Base-by-base conservation (phyloP, 2,888 invertebrate species). In the Synanthedon andrenaeformis region DNA sequence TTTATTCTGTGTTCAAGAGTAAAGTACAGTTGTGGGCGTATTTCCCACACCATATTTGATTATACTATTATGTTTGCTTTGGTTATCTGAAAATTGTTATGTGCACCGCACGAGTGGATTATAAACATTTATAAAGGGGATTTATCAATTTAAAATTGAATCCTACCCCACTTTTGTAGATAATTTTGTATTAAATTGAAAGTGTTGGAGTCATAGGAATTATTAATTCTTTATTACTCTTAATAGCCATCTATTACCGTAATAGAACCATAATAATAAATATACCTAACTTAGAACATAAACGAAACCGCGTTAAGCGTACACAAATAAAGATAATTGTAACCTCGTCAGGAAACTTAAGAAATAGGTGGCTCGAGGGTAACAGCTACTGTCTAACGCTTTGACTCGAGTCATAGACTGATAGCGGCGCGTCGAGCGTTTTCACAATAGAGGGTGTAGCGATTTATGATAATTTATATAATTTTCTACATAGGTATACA, bases 351-450 rank as follows among this genome's bases (percentile, higher is more conserved):
- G 69, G 72, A 70, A 67, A 70, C 70, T 69, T 72, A 70, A 75
- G 77, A 69, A 77, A 76, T 74, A 67, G 73, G 70, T 71, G 60
- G 72, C 74, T 79, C 66, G 67, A 67, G 72, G 75, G 72, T 70
- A 69, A 68, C 64, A 67, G 79, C 81, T 81, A 78, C 79, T 68
- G 80, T 77, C 67, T 63, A 58, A 60, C 61, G 57, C 52, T 49
- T 56, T 51, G 55, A 53, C 41, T 10, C 58, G 55, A 51, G 42
- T 48, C 4, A 13, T 14, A 45, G 14, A 14, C 45, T n/a, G 45
- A 12, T 3, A 45, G 45, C 12, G 45, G 45, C 61, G 17, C 10
- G 12, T 12, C 11, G 3, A 49, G 51, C 51, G 51, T 23, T 51
- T 51, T 28, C 13, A 19, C 35, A 35, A 35, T 35, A 35, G 2